phyloP scores from a whole-genome alignment of 2,888 invertebrate species.

The Trichacis sp. region DNA sequence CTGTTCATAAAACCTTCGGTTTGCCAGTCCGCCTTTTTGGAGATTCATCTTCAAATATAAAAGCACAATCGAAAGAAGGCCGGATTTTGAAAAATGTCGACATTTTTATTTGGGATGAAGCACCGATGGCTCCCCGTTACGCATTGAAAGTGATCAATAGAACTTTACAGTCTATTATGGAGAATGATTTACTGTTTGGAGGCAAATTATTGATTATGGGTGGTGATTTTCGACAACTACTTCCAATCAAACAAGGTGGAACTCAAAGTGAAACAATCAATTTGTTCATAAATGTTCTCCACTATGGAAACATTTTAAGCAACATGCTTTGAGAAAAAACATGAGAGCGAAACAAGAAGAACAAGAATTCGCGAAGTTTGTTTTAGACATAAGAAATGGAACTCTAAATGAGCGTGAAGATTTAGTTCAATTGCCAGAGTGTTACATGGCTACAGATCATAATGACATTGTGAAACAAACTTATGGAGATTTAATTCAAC shows the following conservation, averaged over 20 bases:
- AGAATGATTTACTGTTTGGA: constrained; percentile 42
- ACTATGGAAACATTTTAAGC: constrained; percentile 40
- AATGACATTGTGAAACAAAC: no score
- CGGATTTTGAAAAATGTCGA: constrained; percentile 20
- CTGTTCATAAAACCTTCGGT: neutral
- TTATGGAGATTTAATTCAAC: no score
- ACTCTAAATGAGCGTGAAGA: constrained; percentile 22
- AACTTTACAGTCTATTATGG: no score
- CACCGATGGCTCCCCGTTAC: constrained; percentile 38
- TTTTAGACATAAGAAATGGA: constrained; percentile 33
- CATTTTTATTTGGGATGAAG: no score
- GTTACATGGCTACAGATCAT: no score
- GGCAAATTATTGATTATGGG: no score
- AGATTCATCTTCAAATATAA: no score
- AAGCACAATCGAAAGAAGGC: constrained; percentile 17
- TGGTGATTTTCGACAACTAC: no score
- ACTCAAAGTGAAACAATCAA: constrained; percentile 33
- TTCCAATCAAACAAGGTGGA: constrained; percentile 22
- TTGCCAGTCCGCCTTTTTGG: constrained; percentile 34
- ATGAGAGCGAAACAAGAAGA: constrained; percentile 36
- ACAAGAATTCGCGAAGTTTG: constrained; percentile 36
- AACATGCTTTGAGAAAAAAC: constrained; percentile 39
- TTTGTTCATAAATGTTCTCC: constrained; percentile 45
- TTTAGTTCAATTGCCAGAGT: constrained; percentile 20
- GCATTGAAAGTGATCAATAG: no score